Evolutionary conservation across 1,140 invertebrate species (phyloP), one percentile per base, ranked within the genome.

Genomic region (Marisa cornuarietis): DNA sequence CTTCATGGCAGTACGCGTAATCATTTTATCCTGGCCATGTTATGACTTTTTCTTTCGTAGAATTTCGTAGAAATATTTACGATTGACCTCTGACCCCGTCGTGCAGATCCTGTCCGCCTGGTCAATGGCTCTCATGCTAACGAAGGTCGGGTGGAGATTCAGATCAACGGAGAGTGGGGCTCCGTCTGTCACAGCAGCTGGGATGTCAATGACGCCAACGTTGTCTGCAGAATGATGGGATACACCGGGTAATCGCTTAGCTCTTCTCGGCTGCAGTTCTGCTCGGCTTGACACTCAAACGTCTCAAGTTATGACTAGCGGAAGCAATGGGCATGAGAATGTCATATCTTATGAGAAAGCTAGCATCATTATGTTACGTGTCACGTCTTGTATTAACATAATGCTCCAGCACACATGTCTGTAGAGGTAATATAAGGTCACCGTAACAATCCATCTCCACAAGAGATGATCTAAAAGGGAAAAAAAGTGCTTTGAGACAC

Each of bases 81-180:
- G 22, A 68, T 68, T 24, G 22, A 18, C 65, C 13, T n/a, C n/a
- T 13, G 22, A 24, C 11, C 26, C 22, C 20, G 22, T 24, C 14
- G n/a, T 68, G 65, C 65, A 68, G 65, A 68, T n/a, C 65, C 65
- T 22, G 76, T 83, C 11, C 78, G 83, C 26, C 74, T 84, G 13
- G 80, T 79, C 22, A 71, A 79, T 63, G 83, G 83, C 22, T 18
- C 42, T n/a, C 26, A 31, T 10, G 49, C 69, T 10, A 72, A 86
- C 71, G 83, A 87, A 73, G 86, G 86, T 72, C 81, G 84, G 62
- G 80, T 88, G 24, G 85, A 88, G 79, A 80, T 88, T n/a, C 58
- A 80, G n/a, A 69, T 81, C 51, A 78, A 75, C 11, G 71, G 79
- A 20, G 54, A 71, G 13, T 87, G 85, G 87, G 87, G 87, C 22